Evolutionary conservation across 2,113 vertebrate species (phyloP).

Genomic region (Papio anubis): DNA sequence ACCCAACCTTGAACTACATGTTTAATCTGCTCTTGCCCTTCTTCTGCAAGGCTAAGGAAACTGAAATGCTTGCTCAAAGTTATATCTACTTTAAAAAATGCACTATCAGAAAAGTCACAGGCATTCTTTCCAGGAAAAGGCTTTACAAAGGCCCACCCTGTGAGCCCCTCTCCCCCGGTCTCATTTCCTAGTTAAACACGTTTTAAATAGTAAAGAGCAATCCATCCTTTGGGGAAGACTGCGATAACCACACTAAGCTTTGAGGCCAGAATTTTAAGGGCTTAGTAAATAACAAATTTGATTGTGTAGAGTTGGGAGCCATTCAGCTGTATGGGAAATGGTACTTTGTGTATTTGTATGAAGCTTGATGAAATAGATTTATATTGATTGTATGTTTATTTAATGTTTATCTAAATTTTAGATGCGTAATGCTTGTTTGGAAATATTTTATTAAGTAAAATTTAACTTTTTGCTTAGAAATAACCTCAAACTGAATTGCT

Average conservation of each 20-base stretch:
- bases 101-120: neutral
- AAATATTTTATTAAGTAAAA: neutral
- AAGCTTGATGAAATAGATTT: neutral
- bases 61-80: neutral
- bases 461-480: conserved; percentile 21
- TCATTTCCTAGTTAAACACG: neutral
- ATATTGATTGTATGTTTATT: neutral
- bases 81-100: neutral
- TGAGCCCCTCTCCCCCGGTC: neutral
- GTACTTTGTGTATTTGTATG: neutral
- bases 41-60: neutral
- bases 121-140: neutral
- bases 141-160: neutral
- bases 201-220: neutral
- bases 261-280: neutral
- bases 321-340: neutral
- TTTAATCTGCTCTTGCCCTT: neutral
- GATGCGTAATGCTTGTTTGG: neutral
- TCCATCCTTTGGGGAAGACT: neutral
- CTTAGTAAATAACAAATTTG: neutral
- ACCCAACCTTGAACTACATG: accelerated
- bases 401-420: neutral
- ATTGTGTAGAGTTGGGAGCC: neutral
- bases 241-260: neutral
- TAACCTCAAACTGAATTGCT: neutral